A percentile compares a stretch with the other conserved stretches of the same genome.
Evolutionary conservation across 64 coral and sea anemone species (phyloP).

Genomic region (Stichodactyla mertensii): DNA sequence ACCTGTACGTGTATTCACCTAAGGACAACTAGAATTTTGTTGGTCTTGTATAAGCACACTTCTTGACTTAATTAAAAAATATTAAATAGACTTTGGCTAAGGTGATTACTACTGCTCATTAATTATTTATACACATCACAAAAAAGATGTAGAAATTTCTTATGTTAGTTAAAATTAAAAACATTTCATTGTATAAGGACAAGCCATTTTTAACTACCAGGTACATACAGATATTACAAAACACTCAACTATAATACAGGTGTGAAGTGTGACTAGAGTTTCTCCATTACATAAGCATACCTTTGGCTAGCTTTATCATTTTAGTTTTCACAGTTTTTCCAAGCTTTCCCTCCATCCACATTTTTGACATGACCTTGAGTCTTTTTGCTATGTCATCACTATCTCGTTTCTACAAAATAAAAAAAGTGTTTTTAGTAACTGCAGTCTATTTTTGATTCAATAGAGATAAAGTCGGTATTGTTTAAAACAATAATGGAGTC

Average conservation of each 20-base stretch:
- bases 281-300: constrained; percentile 2
- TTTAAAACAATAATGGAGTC: background rate
- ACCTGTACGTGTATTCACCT: too few species aligned
- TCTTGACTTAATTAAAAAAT: too few species aligned
- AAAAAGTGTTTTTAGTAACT: constrained; percentile 1
- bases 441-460: background rate
- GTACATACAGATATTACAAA: background rate
- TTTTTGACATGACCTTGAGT: constrained; percentile 76
- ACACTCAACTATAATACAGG: background rate
- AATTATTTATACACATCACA: background rate
- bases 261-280: too few species aligned
- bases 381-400: constrained; percentile 73
- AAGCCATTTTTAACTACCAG: too few species aligned
- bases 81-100: too few species aligned
- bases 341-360: constrained; percentile 77
- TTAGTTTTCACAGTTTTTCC: constrained; percentile 77
- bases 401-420: constrained; percentile 62
- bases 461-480: background rate
- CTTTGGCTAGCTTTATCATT: constrained; percentile 91
- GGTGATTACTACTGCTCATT: background rate
- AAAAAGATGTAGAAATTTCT: background rate
- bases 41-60: too few species aligned
- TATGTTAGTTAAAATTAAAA: background rate
- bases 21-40: too few species aligned
- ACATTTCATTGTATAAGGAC: too few species aligned